Evolutionary conservation across 1,140 invertebrate species (phyloP), one percentile per base, ranked within the genome.

Genomic region (Epicauta chinensis): DNA sequence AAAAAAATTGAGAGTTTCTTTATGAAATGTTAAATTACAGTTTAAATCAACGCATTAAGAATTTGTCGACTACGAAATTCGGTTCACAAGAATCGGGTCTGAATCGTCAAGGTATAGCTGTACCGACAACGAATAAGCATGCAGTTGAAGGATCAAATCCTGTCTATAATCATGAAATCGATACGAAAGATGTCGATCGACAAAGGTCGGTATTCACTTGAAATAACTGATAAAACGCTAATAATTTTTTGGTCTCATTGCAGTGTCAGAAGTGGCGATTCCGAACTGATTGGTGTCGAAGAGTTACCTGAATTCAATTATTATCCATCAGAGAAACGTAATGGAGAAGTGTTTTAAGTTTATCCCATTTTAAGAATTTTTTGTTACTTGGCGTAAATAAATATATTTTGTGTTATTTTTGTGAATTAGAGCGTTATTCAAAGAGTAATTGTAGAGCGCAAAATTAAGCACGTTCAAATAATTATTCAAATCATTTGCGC

Each of bases 51-150:
- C 74, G 76, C 2, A 65, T 83, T 30, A 69, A 77, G 51, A 79
- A 78, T 2, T 64, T 83, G 16, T 77, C 78, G 1, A 72, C 72
- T 50, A 79, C 73, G 2, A 78, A 80, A 52, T 81, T 79, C 65
- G 81, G 78, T 1, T 82, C 81, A 0, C 72, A 78, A 61, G 76
- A 80, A 13, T 80, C 80, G 0, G 76, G 74, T 42, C 59, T 80
- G 6, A 78, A 79, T 70, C 60, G 75, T 44, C 71, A 75, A 47
- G 77, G 77, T 41, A 57, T 73, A 11, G 67, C 67, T 11, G 75
- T 81, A 10, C 84, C 83, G 9, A 81, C 76, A 30, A 83, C 82
- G 23, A 87, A 86, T 71, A 75, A 79, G 58, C 80, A 84, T 70
- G 77, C 82, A 2, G 64, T 75, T 1, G 79, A 83, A 64, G 83